These are phyloP conservation scores for Hirtodrosophila confusa DNA, from an alignment of 2,888 invertebrate genomes.

Conservation along the genomic window DNA sequence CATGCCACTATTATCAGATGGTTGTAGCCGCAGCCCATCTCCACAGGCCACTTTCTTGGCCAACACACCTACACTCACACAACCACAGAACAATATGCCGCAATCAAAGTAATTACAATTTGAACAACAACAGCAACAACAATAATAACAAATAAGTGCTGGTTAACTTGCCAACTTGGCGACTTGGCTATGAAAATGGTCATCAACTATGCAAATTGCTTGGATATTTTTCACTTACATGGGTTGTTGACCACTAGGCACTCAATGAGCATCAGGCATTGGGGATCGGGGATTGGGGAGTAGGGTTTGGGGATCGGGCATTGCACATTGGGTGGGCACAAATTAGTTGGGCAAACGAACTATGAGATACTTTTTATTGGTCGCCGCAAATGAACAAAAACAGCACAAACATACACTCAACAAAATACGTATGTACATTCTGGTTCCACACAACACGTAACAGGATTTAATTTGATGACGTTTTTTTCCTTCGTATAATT, in stretches of 20 bases:
- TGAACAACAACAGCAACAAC: constrained; percentile 14
- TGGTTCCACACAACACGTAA: too few species aligned
- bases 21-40: too few species aligned
- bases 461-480: too few species aligned
- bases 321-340: constrained; percentile 11
- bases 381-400: constrained; percentile 16
- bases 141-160: constrained; percentile 31
- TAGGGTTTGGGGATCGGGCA: constrained; percentile 1
- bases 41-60: too few species aligned
- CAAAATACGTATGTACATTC: too few species aligned
- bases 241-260: constrained; percentile 2
- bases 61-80: too few species aligned
- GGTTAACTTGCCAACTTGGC: constrained; percentile 44
- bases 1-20: background rate
- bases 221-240: constrained; percentile 60
- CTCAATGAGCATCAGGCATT: background rate
- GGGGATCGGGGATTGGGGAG: background rate
- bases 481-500: too few species aligned
- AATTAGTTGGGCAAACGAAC: constrained; percentile 8
- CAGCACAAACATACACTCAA: background rate
- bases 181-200: constrained; percentile 47
- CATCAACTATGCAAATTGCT: constrained; percentile 70
- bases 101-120: constrained; percentile 64
- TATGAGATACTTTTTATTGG: constrained; percentile 21
- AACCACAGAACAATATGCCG: constrained; percentile 30